Conservation (phyloP, 2,888 invertebrate genomes). For the Zhengitettix transpicula region DNA sequence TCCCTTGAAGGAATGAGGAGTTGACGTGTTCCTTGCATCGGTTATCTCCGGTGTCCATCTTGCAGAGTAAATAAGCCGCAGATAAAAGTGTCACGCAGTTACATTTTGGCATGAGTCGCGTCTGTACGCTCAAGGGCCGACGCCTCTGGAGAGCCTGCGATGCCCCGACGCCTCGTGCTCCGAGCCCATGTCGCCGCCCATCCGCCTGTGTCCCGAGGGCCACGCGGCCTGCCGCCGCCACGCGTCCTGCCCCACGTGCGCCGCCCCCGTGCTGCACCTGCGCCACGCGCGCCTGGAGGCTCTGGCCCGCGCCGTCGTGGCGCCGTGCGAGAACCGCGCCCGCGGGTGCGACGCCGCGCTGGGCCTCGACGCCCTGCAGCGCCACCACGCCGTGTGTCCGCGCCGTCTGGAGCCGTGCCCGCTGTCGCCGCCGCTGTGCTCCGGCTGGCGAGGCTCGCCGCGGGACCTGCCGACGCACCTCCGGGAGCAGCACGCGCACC, state of each 20-base stretch:
- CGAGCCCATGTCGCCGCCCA: conserved; percentile 32
- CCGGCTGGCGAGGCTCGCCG: not conserved
- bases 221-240: conserved; percentile 41
- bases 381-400: not conserved
- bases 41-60: no score
- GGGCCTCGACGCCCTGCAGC: not conserved
- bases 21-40: no score
- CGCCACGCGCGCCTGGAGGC: conserved; percentile 35
- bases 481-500: not conserved
- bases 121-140: no score
- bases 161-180: no score
- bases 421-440: not conserved
- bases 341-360: not conserved
- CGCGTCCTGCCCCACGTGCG: conserved; percentile 41
- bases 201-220: conserved; percentile 43
- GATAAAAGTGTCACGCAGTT: no score
- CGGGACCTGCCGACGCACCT: not conserved
- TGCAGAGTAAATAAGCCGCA: no score
- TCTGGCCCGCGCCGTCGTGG: not conserved
- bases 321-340: not conserved
- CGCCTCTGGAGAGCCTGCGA: no score
- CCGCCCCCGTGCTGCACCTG: conserved; percentile 28
- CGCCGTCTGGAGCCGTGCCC: not conserved
- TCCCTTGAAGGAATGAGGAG: no score
- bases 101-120: no score